Conservation (phyloP, 2,888 invertebrate genomes). For the Tupiocoris notatus region DNA sequence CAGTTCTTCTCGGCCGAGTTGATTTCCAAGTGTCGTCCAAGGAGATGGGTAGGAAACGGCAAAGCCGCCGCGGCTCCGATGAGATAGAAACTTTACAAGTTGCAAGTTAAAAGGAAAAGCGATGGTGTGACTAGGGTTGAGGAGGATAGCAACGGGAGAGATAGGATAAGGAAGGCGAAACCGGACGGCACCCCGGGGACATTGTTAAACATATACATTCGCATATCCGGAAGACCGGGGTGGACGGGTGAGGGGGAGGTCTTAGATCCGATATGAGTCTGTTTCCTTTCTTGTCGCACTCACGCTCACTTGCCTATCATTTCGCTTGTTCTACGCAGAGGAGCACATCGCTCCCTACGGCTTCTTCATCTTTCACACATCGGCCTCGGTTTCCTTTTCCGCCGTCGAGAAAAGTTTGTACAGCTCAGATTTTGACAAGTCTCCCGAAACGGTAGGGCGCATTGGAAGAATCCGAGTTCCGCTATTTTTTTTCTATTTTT, state of each 20-base stretch:
- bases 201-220: constrained; percentile 32
- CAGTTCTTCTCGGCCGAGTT: too few relatives aligned
- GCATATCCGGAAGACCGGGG: not conserved
- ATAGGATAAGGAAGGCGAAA: constrained; percentile 25
- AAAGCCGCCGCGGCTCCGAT: not conserved
- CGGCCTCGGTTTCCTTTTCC: not conserved
- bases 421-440: constrained; percentile 16
- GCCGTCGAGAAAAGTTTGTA: not conserved
- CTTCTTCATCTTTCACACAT: constrained; percentile 27
- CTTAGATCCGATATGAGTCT: constrained; percentile 28
- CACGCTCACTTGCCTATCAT: not conserved
- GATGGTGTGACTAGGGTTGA: not conserved
- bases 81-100: constrained; percentile 27
- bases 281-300: not conserved
- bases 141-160: not conserved
- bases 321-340: not conserved
- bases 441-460: too few relatives aligned
- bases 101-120: constrained; percentile 29
- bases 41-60: not conserved
- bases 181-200: constrained; percentile 32
- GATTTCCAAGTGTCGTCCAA: constrained; percentile 16
- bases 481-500: too few relatives aligned
- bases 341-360: constrained; percentile 1
- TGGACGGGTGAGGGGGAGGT: not conserved
- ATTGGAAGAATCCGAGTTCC: too few relatives aligned